phyloP scores from a whole-genome alignment of 2,113 vertebrate species.

The Eulacestoma nigropectus region DNA sequence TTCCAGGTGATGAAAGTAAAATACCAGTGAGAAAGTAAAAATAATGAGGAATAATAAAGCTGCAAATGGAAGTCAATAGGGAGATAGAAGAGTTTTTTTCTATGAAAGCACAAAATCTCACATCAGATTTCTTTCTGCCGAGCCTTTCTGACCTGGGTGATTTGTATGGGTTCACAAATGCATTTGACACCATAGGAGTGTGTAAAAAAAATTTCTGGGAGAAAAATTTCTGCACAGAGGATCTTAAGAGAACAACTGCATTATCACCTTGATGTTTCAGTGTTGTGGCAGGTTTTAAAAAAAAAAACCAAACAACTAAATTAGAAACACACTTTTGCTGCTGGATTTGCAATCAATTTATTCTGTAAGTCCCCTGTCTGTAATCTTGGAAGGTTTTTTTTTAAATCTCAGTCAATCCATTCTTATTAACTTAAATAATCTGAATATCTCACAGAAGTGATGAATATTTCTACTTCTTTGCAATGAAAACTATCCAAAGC shows the following conservation, averaged over 20 bases:
- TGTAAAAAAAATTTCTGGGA: not conserved
- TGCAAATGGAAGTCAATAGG: not conserved
- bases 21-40: not conserved
- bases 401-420: slow-evolving; percentile 9
- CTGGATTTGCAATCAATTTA: not conserved
- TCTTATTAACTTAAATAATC: not conserved
- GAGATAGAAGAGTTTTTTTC: not conserved
- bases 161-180: not conserved
- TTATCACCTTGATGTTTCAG: not conserved
- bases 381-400: not conserved
- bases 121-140: not conserved
- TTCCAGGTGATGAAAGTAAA: not conserved
- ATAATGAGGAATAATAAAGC: not conserved
- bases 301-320: not conserved
- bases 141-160: not conserved
- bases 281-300: not conserved
- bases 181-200: not conserved
- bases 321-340: slow-evolving; percentile 28
- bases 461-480: not conserved
- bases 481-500: not conserved
- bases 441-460: not conserved
- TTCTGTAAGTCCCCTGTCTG: not conserved
- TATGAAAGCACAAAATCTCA: not conserved
- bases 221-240: not conserved
- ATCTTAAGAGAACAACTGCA: not conserved